Base-by-base conservation (phyloP, 1,140 invertebrate genomes). In the Coelopa frigida region DNA sequence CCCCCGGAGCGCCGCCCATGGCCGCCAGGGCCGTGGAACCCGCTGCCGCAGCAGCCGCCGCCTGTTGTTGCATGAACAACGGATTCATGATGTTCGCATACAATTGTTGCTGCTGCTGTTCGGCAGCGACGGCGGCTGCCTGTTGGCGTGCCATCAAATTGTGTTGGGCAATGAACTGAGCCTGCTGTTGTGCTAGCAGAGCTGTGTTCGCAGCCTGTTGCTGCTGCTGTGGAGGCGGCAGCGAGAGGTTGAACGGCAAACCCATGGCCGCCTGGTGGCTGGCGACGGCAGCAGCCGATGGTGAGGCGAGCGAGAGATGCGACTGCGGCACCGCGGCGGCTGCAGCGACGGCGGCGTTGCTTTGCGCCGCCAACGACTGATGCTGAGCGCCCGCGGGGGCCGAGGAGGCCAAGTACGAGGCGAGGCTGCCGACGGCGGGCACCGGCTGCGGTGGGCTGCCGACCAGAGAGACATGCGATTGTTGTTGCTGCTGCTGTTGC, bases 151-250 rank as follows among this genome's bases (percentile, higher is more conserved):
- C 67, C 14, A 70, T 15, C 20, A 70, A 40, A 54, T 52, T 69
- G 46, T 70, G 67, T 47, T 70, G 67, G 10, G 66, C 67, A 27
- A 70, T 70, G 17, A 59, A 68, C 55, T 69, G 67, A 1, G 67
- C 67, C 50, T 67, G 63, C 40, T 70, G 65, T 18, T 68, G 65
- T 22, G 66, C 66, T 21, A 68, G 37, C 20, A 64, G 39, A 0
- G 59, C 60, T 2, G 65, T 51, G 46, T 63, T 68, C 6, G 40
- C 12, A n/a, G n/a, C n/a, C 2, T 52, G 49, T 3, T 47, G 24
- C 7, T 49, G 35, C 20, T 32, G 17, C n/a, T 43, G 47, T 3
- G 57, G 57, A 6, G 47, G 56, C 10, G 50, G 62, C 43, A 52
- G 48, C 3, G 48, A 47, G 3, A 60, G 49, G 43, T 56, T 67